These are phyloP conservation scores for Callipepla californica DNA, from an alignment of 2,113 vertebrate species.

Conservation along the genomic window DNA sequence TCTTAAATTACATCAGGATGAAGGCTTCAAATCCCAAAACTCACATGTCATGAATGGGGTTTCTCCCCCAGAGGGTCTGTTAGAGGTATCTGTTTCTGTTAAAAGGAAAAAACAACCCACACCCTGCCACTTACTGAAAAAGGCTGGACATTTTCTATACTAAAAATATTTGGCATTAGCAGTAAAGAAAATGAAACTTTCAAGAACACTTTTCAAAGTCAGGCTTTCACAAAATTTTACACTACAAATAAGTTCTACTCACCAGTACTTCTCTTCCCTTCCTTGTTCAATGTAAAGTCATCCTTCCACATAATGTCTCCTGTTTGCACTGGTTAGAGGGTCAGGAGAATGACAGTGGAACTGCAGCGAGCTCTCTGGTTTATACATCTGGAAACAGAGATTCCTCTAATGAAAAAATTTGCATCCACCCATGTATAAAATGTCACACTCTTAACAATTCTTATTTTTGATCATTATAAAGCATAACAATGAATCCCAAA, in stretches of 20 bases:
- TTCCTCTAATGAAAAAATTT: background rate
- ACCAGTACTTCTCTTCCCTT: background rate
- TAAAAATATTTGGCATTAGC: background rate
- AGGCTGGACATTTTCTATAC: background rate
- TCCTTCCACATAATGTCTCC: background rate
- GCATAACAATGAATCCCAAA: background rate
- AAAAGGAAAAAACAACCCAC: background rate
- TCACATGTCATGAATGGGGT: background rate
- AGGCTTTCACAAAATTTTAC: background rate
- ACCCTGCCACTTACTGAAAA: background rate
- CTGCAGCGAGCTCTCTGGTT: background rate
- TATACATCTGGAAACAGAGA: background rate
- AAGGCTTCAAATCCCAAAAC: background rate
- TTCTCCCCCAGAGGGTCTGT: background rate
- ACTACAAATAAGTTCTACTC: background rate
- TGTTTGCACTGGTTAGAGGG: background rate
- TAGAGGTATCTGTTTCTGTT: background rate
- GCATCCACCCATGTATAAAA: background rate
- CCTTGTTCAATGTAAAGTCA: background rate
- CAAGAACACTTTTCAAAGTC: background rate
- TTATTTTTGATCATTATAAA: background rate
- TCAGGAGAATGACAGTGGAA: fast-evolving
- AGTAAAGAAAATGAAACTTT: background rate
- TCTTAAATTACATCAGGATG: background rate
- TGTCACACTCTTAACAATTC: background rate